These are phyloP conservation scores for Beris morrisii DNA, from an alignment of 2,888 invertebrate genomes.

Conservation along the genomic window DNA sequence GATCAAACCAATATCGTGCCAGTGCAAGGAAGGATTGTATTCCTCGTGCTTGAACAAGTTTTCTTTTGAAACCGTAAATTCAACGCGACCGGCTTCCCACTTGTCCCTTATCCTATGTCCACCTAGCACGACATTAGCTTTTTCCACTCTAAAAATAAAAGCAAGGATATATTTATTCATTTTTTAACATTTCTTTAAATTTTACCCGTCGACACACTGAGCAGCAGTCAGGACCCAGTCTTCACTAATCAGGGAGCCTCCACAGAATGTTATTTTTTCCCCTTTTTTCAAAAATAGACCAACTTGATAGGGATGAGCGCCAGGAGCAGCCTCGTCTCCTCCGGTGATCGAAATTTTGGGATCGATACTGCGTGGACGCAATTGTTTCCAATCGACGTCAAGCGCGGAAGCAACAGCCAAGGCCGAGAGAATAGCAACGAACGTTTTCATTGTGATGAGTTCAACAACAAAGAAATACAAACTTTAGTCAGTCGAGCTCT, in stretches of 20 bases:
- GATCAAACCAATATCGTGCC: constrained; percentile 35
- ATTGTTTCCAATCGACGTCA: neutral
- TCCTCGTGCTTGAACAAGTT: constrained; percentile 29
- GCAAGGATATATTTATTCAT: too few relatives aligned
- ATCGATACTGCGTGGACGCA: constrained; percentile 5
- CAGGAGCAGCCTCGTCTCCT: constrained; percentile 49
- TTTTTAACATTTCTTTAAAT: too few relatives aligned
- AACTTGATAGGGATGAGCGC: constrained; percentile 49
- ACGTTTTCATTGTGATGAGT: constrained; percentile 12
- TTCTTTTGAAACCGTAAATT: constrained; percentile 11
- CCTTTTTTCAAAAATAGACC: constrained; percentile 19
- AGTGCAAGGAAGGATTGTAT: constrained; percentile 5
- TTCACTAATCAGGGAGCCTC: constrained; percentile 25
- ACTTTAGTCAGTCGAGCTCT: too few relatives aligned
- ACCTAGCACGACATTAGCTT: constrained; percentile 29
- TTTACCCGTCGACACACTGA: constrained; percentile 44
- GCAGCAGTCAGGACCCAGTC: constrained; percentile 28
- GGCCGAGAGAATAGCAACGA: constrained; percentile 3
- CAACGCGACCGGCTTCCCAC: constrained; percentile 10
- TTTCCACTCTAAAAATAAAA: neutral
- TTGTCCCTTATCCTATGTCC: constrained; percentile 31
- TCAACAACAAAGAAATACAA: constrained; percentile 2
- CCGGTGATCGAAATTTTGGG: constrained; percentile 46
- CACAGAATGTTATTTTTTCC: constrained; percentile 15
- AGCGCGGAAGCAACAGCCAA: constrained; percentile 10